Percentiles rank a stretch among this genome's conserved stretches.
phyloP scores from a whole-genome alignment of 2,888 invertebrate species.

The Morpho achilles region DNA sequence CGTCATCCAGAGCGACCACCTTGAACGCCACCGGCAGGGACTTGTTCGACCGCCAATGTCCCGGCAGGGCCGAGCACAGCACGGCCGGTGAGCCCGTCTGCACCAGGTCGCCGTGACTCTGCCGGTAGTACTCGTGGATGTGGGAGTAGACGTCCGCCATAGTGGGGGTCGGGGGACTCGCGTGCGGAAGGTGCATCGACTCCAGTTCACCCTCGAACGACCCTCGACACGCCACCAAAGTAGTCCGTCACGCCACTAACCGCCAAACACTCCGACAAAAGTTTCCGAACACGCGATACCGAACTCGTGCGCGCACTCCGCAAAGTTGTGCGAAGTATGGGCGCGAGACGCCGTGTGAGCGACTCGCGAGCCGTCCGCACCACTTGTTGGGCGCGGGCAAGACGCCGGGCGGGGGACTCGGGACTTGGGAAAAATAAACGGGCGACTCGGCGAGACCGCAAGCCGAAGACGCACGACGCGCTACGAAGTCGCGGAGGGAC shows the following conservation, averaged over 20 bases:
- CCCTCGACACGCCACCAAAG: slow-evolving; percentile 65
- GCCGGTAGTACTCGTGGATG: slow-evolving; percentile 88
- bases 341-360: slow-evolving; percentile 59
- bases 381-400: slow-evolving; percentile 75
- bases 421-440: slow-evolving; percentile 65
- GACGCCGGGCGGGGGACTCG: slow-evolving; percentile 70
- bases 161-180: slow-evolving; percentile 75
- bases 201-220: slow-evolving; percentile 60
- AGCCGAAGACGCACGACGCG: slow-evolving; percentile 75
- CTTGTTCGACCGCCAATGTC: slow-evolving; percentile 99
- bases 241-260: slow-evolving; percentile 60
- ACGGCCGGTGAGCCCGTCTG: slow-evolving; percentile 97
- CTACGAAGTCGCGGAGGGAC: slow-evolving; percentile 68
- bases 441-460: slow-evolving; percentile 65
- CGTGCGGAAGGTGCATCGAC: slow-evolving; percentile 85
- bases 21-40: slow-evolving; percentile 97
- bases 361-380: slow-evolving; percentile 41
- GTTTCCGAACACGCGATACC: slow-evolving; percentile 40
- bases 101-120: slow-evolving; percentile 95
- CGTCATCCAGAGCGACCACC: slow-evolving; percentile 95
- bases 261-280: slow-evolving; percentile 56
- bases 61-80: slow-evolving; percentile 94
- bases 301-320: slow-evolving; percentile 57
- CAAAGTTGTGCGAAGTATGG: slow-evolving; percentile 70
- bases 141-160: slow-evolving; percentile 87